phyloP scores from a whole-genome alignment of 1,140 invertebrate genomes.

The Aphis gossypii region DNA sequence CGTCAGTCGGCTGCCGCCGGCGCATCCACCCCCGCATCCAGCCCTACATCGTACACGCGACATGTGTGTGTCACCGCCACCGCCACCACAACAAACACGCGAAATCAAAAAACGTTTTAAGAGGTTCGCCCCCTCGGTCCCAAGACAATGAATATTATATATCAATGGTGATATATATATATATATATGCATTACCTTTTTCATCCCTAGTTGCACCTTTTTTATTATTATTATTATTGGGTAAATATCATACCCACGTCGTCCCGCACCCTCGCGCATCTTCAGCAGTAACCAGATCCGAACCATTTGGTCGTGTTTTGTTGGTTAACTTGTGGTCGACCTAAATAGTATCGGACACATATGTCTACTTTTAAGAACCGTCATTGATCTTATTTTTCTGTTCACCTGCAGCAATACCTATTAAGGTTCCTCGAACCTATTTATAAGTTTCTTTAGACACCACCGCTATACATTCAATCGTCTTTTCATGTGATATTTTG shows the following conservation, averaged over 20 bases:
- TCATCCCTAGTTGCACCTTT: slow-evolving; percentile 52
- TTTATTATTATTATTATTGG: slow-evolving; percentile 4
- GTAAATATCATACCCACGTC: slow-evolving; percentile 49
- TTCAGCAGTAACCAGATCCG: slow-evolving; percentile 34
- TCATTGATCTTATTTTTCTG: slow-evolving; percentile 40
- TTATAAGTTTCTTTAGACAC: slow-evolving; percentile 10
- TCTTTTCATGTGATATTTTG: slow-evolving; percentile 21
- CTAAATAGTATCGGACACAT: slow-evolving; percentile 52
- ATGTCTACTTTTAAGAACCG: slow-evolving; percentile 55
- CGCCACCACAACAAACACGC: slow-evolving; percentile 34
- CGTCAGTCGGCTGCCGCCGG: background rate
- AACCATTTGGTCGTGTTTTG: slow-evolving; percentile 50
- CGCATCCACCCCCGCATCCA: background rate
- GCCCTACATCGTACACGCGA: background rate
- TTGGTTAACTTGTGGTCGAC: slow-evolving; percentile 55
- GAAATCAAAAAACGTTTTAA: slow-evolving; percentile 50
- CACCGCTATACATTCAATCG: background rate
- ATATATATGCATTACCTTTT: slow-evolving; percentile 33
- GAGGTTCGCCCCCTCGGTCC: background rate
- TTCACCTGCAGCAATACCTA: slow-evolving; percentile 16
- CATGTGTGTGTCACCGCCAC: slow-evolving; percentile 14
- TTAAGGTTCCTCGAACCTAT: slow-evolving; percentile 11
- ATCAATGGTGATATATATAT: background rate
- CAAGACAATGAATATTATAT: slow-evolving; percentile 48
- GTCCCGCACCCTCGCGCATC: background rate